Conservation (phyloP, 2,113 vertebrate genomes). For the Delphinus delphis region DNA sequence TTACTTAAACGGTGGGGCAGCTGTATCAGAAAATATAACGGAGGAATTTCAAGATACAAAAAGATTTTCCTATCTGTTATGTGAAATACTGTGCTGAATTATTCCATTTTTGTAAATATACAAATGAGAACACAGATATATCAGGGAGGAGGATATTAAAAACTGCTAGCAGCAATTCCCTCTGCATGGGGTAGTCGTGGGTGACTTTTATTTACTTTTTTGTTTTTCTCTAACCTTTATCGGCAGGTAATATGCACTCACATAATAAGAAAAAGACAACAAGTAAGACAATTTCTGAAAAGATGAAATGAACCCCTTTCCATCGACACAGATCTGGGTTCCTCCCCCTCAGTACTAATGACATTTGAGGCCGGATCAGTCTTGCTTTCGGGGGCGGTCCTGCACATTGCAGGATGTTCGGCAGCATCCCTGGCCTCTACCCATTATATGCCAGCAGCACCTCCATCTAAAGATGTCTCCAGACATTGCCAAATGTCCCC, state of each 20-base stretch:
- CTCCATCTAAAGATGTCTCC: not conserved
- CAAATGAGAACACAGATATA: not conserved
- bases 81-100: not conserved
- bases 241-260: not conserved
- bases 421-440: not conserved
- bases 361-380: not conserved
- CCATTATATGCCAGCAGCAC: not conserved
- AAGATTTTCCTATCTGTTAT: not conserved
- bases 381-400: not conserved
- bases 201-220: not conserved
- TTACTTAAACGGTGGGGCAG: no score
- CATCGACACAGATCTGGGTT: not conserved
- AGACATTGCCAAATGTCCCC: not conserved
- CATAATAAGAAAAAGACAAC: not conserved
- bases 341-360: not conserved
- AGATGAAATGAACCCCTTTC: not conserved
- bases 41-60: not conserved
- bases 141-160: not conserved
- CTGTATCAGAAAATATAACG: fast-evolving
- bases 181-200: not conserved
- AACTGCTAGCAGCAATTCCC: not conserved
- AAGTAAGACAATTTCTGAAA: not conserved
- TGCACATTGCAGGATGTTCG: not conserved
- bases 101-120: not conserved
- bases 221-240: not conserved